Conservation (phyloP, 2,113 vertebrate species). For the Stigmatopora argus region DNA sequence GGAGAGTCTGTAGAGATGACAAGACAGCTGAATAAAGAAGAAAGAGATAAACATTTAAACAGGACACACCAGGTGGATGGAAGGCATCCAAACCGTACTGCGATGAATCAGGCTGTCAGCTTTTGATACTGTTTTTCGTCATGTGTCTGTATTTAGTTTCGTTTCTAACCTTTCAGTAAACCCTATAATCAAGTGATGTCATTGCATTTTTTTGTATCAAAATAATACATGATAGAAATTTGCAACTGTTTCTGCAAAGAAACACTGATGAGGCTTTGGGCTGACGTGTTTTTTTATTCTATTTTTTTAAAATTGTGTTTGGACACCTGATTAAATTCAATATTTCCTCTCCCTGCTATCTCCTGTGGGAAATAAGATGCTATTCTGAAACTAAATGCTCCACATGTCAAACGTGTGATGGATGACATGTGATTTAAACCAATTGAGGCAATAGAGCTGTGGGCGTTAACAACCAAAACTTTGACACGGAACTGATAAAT, state of each 20-base stretch:
- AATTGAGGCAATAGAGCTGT: conserved; percentile 1
- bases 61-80: conserved; percentile 46
- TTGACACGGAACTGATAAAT: not conserved
- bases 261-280: not conserved
- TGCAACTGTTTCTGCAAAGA: not conserved
- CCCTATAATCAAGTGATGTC: not conserved
- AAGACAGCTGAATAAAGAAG: conserved; percentile 60
- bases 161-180: conserved; percentile 1
- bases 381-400: conserved; percentile 9
- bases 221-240: not conserved
- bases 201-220: not conserved
- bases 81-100: conserved; percentile 17
- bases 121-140: conserved; percentile 1
- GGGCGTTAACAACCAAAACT: not conserved
- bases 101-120: conserved; percentile 16
- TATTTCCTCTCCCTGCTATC: conserved; percentile 2
- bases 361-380: conserved; percentile 3
- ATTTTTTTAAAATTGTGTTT: not conserved
- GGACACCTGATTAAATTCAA: conserved; percentile 7
- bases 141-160: conserved; percentile 7
- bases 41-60: conserved; percentile 41
- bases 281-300: not conserved
- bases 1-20: conserved; percentile 25
- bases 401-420: conserved; percentile 2
- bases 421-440: conserved; percentile 3